phyloP scores from a whole-genome alignment of 2,888 invertebrate genomes.

The Entomobrya proxima region DNA sequence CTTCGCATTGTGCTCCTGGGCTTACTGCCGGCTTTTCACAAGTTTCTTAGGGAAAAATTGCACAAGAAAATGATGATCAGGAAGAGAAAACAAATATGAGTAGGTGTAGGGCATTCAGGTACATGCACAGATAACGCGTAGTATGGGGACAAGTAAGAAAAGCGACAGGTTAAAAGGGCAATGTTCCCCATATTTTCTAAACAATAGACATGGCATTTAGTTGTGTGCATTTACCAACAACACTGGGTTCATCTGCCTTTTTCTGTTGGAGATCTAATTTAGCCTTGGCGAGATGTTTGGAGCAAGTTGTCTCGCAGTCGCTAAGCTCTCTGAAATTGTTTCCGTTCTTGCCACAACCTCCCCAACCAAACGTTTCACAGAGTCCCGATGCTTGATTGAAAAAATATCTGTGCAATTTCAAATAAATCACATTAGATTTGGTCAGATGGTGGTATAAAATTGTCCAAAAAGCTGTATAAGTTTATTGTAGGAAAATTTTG shows the following conservation, averaged over 20 bases:
- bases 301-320: conserved; percentile 69
- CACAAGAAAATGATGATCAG: not conserved
- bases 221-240: conserved; percentile 29
- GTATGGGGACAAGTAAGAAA: too few species aligned
- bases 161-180: not conserved
- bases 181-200: not conserved
- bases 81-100: not conserved
- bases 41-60: conserved; percentile 29
- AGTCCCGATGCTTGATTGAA: conserved; percentile 63
- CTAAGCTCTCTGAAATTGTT: conserved; percentile 70
- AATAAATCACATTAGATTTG: conserved; percentile 44
- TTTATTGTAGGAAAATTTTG: not conserved
- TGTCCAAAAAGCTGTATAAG: not conserved
- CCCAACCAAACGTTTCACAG: conserved; percentile 72
- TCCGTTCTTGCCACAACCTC: conserved; percentile 74
- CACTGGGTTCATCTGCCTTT: not conserved
- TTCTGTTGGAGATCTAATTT: conserved; percentile 32
- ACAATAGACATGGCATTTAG: not conserved
- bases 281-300: conserved; percentile 55
- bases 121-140: not conserved
- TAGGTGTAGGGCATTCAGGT: not conserved
- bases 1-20: conserved; percentile 62
- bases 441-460: conserved; percentile 30
- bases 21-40: conserved; percentile 65
- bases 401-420: conserved; percentile 57